Percentiles rank a stretch among this genome's conserved stretches.
phyloP scores from a whole-genome alignment of 2,797 vertebrate species.

The Xerus rutilus region DNA sequence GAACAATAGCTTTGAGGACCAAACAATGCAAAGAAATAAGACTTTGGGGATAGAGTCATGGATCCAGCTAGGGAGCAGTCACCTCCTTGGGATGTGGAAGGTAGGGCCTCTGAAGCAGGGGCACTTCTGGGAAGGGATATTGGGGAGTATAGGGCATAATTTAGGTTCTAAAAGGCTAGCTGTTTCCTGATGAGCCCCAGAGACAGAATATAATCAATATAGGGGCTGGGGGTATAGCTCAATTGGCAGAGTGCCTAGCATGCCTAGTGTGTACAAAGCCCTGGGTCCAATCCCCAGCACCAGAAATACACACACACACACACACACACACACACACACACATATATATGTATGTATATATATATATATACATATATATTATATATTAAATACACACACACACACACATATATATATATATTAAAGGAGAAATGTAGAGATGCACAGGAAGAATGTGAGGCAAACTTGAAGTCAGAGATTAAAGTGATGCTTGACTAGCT shows the following conservation, averaged over 20 bases:
- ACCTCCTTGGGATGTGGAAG: background rate
- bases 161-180: accelerated
- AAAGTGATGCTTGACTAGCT: too few relatives aligned
- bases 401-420: too few relatives aligned
- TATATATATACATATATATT: too few relatives aligned
- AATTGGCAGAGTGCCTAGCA: too few relatives aligned
- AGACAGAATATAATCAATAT: background rate
- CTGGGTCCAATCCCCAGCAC: too few relatives aligned
- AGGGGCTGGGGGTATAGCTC: too few relatives aligned
- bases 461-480: background rate
- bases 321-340: too few relatives aligned
- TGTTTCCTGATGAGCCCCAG: background rate
- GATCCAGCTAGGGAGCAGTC: background rate
- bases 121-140: accelerated
- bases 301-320: too few relatives aligned
- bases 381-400: too few relatives aligned
- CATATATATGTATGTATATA: too few relatives aligned
- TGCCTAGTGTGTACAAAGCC: too few relatives aligned
- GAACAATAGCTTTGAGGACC: background rate
- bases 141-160: accelerated
- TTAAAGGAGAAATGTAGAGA: background rate
- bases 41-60: background rate
- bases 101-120: background rate
- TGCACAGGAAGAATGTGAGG: background rate
- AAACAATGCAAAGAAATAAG: background rate